phyloP scores from a whole-genome alignment of 35 echinoderm and acorn worm genomes.

The Eucidaris tribuloides region DNA sequence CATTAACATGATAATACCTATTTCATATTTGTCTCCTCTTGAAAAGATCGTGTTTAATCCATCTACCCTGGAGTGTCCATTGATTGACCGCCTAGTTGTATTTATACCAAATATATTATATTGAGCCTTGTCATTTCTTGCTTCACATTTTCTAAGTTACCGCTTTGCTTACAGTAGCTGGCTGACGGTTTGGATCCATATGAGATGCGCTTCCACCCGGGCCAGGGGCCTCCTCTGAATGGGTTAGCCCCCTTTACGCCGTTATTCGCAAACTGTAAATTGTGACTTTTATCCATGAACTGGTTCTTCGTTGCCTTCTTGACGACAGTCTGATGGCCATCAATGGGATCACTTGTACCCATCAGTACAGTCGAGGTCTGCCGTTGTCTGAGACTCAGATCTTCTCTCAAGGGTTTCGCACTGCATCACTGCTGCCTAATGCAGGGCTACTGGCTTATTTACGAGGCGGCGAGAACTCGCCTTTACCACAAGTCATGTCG shows the following conservation, averaged over 20 bases:
- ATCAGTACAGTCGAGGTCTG: too few species aligned
- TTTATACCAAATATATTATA: neutral
- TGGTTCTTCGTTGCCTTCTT: too few species aligned
- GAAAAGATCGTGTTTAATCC: neutral
- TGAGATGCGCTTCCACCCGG: constrained; percentile 7
- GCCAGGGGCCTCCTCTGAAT: neutral
- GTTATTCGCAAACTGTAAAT: neutral
- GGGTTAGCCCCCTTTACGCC: neutral
- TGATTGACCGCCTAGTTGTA: neutral
- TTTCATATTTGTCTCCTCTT: neutral
- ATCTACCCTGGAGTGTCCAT: neutral
- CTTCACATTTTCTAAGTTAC: constrained; percentile 17
- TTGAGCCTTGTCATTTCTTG: constrained; percentile 12
- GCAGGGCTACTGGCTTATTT: too few species aligned
- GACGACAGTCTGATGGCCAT: too few species aligned
- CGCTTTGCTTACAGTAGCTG: constrained; percentile 1
- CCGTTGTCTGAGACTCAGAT: too few species aligned
- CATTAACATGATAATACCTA: too few species aligned
- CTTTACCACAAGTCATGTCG: too few species aligned
- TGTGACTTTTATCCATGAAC: neutral
- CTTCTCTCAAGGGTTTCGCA: too few species aligned
- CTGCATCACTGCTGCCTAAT: too few species aligned
- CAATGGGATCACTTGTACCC: too few species aligned
- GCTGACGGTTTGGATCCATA: constrained; percentile 8
- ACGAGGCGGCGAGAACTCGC: too few species aligned